A percentile compares a stretch with the other conserved stretches of the same genome.
phyloP scores from a whole-genome alignment of 2,797 vertebrate genomes.

The Sternarchorhynchus goeldii region DNA sequence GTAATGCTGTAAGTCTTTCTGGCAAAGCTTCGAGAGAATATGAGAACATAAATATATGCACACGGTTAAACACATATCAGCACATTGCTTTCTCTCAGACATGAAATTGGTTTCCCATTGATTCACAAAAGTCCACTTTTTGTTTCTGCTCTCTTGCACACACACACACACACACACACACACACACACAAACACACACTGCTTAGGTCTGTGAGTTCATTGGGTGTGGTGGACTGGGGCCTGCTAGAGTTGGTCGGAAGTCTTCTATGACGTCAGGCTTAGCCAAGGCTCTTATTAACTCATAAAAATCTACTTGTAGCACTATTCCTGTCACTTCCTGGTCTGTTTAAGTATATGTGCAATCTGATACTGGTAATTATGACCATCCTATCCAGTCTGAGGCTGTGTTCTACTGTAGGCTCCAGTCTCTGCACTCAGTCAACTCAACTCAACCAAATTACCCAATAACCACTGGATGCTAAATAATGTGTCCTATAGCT shows the following conservation, averaged over 20 bases:
- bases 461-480: conserved; percentile 1
- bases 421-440: conserved; percentile 24
- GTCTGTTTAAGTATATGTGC: conserved; percentile 69
- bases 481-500: no score
- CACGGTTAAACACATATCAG: no score
- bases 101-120: no score
- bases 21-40: background rate
- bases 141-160: background rate
- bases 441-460: background rate
- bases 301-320: conserved; percentile 65
- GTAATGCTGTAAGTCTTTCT: background rate
- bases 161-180: conserved; percentile 18
- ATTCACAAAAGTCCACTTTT: no score
- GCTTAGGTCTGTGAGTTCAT: conserved; percentile 27
- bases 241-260: conserved; percentile 43
- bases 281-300: conserved; percentile 74
- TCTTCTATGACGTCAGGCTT: conserved; percentile 62
- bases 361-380: conserved; percentile 73
- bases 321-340: conserved; percentile 71
- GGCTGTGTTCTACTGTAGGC: conserved; percentile 8
- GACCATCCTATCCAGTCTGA: conserved; percentile 36
- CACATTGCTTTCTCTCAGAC: no score
- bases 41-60: background rate
- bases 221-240: conserved; percentile 67
- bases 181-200: background rate